Evolutionary conservation across 2,888 invertebrate genomes (phyloP).

Genomic region (Archaeoteleia sp.): DNA sequence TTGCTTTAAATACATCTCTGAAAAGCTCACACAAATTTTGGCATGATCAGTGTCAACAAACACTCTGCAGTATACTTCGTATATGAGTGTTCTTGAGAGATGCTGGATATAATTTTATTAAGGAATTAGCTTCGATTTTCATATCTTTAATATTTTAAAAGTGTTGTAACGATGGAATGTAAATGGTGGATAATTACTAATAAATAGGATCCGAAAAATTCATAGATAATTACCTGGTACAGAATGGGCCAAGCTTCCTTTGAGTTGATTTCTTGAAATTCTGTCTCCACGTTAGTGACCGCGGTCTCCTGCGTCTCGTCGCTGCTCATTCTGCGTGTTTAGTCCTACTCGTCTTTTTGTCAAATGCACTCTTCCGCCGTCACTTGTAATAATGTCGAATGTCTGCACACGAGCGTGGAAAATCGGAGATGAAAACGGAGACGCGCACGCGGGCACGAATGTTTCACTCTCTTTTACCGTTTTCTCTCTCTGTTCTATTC

Average conservation of each 20-base stretch:
- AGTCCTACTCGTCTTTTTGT: constrained; percentile 5
- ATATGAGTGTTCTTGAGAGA: no score
- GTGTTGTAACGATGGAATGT: not conserved
- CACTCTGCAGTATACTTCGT: not conserved
- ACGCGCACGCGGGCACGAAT: constrained; percentile 17
- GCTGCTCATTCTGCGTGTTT: constrained; percentile 62
- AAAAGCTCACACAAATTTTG: constrained; percentile 6
- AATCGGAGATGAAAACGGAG: constrained; percentile 1
- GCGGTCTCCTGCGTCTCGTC: constrained; percentile 54
- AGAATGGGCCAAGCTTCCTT: constrained; percentile 83
- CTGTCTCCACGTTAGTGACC: constrained; percentile 80
- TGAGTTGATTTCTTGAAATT: constrained; percentile 83
- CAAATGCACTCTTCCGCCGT: not conserved
- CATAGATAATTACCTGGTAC: constrained; percentile 80
- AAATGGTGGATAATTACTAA: constrained; percentile 3
- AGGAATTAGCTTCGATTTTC: constrained; percentile 1
- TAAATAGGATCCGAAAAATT: not conserved
- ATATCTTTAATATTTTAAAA: constrained; percentile 7
- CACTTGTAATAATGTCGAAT: not conserved
- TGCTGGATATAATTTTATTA: not conserved
- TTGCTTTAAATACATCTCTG: not conserved
- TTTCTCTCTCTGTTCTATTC: not conserved
- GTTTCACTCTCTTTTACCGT: constrained; percentile 9
- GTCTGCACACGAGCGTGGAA: not conserved
- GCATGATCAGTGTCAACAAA: constrained; percentile 23